Evolutionary conservation across 2,113 vertebrate genomes (phyloP), one percentile per base, ranked within the genome.

Genomic region (Indicator indicator): DNA sequence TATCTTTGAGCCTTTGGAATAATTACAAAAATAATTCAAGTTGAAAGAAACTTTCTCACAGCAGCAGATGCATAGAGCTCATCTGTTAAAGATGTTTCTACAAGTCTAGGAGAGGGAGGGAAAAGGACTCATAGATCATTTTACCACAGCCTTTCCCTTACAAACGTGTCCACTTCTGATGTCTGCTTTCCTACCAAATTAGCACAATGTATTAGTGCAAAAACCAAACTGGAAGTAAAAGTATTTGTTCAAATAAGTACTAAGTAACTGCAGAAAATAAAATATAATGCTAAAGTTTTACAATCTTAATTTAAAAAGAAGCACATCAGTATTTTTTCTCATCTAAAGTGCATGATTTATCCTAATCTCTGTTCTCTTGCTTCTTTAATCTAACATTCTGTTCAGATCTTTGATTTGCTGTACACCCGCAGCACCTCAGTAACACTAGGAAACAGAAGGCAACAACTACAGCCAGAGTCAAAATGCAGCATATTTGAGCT

Each of bases 1-100:
- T 96, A 95, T 88, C 84, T 86, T 40, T 54, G 70, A 95, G 90
- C 55, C 83, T 58, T 95, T 95, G 88, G 92, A 95, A 89, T 88
- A 84, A 81, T 89, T 90, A 95, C 93, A 94, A 86, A 83, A 95
- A 63, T 44, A 84, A 90, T 5, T 84, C 94, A 92, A 93, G 55
- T 89, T 80, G 94, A 88, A 93, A 97, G 91, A 92, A 97, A 93
- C 93, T 90, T 95, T 95, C 84, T 93, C 63, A 71, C 65, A 87
- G 95, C 92, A 94, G 78, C 88, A 95, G 88, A 96, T 92, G 92
- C 70, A 92, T 11, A 58, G 38, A 95, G 90, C 81, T 90, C 89
- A 91, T 94, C 94, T 96, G 94, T 85, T 78, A 90, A 88, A 95
- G 92, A 38, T 52, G 86, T 70, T 90, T 89, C 72, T 84, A 14